A percentile compares a stretch with the other conserved stretches of the same genome.
Evolutionary conservation across 2,113 vertebrate genomes (phyloP).

Genomic region (Chaenocephalus aceratus): DNA sequence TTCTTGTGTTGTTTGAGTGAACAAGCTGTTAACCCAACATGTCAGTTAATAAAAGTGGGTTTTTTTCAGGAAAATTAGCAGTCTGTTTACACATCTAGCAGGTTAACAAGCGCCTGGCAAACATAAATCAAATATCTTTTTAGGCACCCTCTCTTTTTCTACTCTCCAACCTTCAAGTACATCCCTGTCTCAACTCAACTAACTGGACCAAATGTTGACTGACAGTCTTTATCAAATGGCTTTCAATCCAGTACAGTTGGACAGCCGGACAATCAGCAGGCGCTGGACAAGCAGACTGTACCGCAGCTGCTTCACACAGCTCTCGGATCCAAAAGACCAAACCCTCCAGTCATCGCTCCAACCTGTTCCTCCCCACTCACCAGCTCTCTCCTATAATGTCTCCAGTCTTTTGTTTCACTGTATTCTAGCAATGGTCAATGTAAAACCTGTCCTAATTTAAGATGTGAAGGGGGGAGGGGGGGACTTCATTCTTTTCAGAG

Average conservation of each 20-base stretch:
- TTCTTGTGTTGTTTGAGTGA: background rate
- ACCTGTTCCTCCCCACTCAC: slow-evolving; percentile 52
- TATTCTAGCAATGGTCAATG: background rate
- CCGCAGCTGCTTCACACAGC: slow-evolving; percentile 53
- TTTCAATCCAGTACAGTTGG: slow-evolving; percentile 29
- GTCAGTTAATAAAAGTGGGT: background rate
- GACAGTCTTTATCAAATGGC: slow-evolving; percentile 18
- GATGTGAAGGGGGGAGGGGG: background rate
- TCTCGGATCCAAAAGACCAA: slow-evolving; percentile 27
- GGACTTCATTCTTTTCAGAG: background rate
- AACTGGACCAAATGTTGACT: background rate
- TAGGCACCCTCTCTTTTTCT: background rate
- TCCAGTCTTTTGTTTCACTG: background rate
- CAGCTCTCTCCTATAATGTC: slow-evolving; percentile 5
- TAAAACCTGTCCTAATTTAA: slow-evolving; percentile 7
- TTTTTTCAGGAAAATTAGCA: background rate
- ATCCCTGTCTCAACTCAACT: background rate
- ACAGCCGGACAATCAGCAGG: slow-evolving; percentile 60
- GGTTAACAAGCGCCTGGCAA: background rate
- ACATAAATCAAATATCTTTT: background rate
- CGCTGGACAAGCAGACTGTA: slow-evolving; percentile 55
- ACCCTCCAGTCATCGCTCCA: slow-evolving; percentile 44
- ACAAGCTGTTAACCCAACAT: background rate
- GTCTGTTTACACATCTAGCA: background rate
- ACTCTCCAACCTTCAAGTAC: background rate